A percentile compares a stretch with the other conserved stretches of the same genome.
These are phyloP conservation scores for Chrysochloris asiatica DNA, from an alignment of 2,113 vertebrate species.

Conservation along the genomic window DNA sequence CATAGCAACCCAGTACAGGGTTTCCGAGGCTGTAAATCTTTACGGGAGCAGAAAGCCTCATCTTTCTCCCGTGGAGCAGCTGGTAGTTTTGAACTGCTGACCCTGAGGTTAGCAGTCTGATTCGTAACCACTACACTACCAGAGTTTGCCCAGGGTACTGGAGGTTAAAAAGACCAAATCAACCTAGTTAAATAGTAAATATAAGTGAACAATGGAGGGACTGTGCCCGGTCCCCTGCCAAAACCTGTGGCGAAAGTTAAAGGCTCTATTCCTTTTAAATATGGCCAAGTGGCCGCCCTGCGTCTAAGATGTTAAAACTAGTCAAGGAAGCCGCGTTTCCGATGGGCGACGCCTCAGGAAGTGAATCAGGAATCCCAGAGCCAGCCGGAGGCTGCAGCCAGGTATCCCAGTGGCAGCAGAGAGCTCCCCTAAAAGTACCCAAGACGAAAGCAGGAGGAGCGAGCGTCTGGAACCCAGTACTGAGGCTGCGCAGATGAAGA, in stretches of 20 bases:
- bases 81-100: too few relatives aligned
- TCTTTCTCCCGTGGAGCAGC: too few relatives aligned
- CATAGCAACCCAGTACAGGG: too few relatives aligned
- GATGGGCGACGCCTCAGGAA: conserved; percentile 26
- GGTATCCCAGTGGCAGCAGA: background rate
- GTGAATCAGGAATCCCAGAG: conserved; percentile 48
- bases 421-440: background rate
- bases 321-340: conserved; percentile 40
- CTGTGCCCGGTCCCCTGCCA: background rate
- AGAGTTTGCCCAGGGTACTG: too few relatives aligned
- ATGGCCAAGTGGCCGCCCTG: conserved; percentile 9
- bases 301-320: background rate
- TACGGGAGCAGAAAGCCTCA: too few relatives aligned
- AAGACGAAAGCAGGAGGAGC: too few relatives aligned
- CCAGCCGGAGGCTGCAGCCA: background rate
- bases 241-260: conserved; percentile 20
- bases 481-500: background rate
- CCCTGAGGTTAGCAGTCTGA: too few relatives aligned
- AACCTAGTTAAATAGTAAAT: background rate
- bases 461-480: too few relatives aligned
- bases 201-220: background rate
- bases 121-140: too few relatives aligned
- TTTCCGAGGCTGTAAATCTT: too few relatives aligned
- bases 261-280: conserved; percentile 61
- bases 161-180: background rate